These are phyloP conservation scores for Macrophya alboannulata DNA, from an alignment of 2,888 invertebrate genomes.

Conservation along the genomic window DNA sequence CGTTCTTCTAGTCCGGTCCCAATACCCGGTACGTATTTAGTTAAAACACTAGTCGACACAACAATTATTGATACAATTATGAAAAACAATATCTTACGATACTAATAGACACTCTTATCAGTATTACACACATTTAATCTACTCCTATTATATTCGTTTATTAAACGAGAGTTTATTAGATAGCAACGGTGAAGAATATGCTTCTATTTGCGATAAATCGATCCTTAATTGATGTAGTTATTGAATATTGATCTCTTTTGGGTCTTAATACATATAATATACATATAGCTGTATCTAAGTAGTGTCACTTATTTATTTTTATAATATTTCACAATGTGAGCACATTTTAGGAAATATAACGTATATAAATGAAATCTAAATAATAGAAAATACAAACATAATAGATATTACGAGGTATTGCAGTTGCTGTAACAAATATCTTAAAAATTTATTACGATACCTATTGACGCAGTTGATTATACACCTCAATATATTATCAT, in stretches of 20 bases:
- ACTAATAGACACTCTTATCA: conserved; percentile 55
- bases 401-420: background rate
- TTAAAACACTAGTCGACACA: conserved; percentile 9
- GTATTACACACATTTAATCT: background rate
- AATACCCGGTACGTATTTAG: conserved; percentile 81
- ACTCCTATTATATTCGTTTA: background rate
- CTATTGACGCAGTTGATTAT: background rate
- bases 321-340: conserved; percentile 9
- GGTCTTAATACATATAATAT: background rate
- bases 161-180: background rate
- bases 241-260: background rate
- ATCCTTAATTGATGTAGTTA: conserved; percentile 13
- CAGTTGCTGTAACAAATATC: background rate
- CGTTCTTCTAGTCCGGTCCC: conserved; percentile 84
- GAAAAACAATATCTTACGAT: conserved; percentile 21
- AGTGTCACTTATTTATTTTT: conserved; percentile 12
- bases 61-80: background rate
- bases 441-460: background rate
- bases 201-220: background rate
- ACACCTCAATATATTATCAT: conserved; percentile 7
- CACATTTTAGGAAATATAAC: conserved; percentile 9
- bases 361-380: background rate
- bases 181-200: background rate
- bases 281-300: background rate
- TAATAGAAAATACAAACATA: conserved; percentile 6